phyloP scores from a whole-genome alignment of 2,797 vertebrate genomes.

The Ptychadena robeensis region DNA sequence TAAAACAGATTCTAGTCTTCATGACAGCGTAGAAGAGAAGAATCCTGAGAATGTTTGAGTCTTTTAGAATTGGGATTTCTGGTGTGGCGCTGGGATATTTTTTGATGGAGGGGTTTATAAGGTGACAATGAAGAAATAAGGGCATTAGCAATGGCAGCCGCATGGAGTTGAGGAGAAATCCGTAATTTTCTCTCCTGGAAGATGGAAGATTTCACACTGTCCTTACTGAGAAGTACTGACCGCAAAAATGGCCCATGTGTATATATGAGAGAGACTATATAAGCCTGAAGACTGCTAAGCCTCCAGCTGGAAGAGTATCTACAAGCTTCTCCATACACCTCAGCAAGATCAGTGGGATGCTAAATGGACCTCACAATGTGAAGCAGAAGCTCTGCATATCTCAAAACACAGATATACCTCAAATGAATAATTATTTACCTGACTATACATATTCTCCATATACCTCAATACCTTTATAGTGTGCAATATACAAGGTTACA shows the following conservation, averaged over 20 bases:
- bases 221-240: not conserved
- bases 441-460: not conserved
- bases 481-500: not conserved
- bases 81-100: not conserved
- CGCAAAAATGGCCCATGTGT: not conserved
- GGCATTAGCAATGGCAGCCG: not conserved
- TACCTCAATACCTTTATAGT: too few species aligned
- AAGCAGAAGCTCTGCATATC: not conserved
- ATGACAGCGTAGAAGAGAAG: not conserved
- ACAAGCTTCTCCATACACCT: not conserved
- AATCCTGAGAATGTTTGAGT: conserved; percentile 11
- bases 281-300: not conserved
- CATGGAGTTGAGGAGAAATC: not conserved
- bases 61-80: not conserved
- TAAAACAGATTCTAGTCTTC: not conserved
- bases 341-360: not conserved
- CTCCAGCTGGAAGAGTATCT: too few species aligned
- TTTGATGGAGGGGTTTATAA: not conserved
- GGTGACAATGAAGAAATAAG: not conserved
- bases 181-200: not conserved
- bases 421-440: not conserved
- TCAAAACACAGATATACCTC: not conserved
- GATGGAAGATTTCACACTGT: too few species aligned
- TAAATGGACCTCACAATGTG: not conserved
- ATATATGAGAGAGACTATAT: not conserved